These are phyloP conservation scores for Anguilla obscura DNA, from an alignment of 2,797 vertebrate species.

Conservation along the genomic window DNA sequence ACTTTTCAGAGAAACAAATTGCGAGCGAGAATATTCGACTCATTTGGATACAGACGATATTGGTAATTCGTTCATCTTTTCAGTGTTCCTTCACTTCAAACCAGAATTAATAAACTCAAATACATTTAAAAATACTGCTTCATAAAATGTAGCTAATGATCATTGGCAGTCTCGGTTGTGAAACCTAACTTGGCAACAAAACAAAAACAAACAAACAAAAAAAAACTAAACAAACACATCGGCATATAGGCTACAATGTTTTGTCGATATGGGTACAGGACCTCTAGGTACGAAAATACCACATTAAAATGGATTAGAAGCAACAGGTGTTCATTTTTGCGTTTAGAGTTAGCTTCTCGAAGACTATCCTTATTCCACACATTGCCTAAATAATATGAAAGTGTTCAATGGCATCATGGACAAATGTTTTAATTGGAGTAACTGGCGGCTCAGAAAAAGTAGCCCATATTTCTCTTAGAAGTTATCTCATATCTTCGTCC, in stretches of 20 bases:
- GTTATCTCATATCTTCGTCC: neutral
- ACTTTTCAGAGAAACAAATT: no score
- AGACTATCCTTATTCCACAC: neutral
- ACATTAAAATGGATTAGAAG: neutral
- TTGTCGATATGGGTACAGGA: neutral
- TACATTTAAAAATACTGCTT: neutral
- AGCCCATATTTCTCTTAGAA: no score
- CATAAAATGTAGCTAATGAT: neutral
- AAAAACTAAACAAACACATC: neutral
- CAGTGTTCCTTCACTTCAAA: no score
- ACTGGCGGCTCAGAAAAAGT: neutral
- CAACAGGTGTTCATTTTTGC: constrained; percentile 9
- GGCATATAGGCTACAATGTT: neutral
- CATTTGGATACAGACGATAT: no score
- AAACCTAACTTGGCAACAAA: neutral
- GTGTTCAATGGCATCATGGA: neutral
- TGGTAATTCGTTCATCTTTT: no score
- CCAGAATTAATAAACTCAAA: no score
- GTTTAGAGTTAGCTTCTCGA: neutral
- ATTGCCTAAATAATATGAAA: neutral
- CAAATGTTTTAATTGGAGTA: neutral
- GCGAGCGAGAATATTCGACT: no score
- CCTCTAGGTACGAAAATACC: neutral
- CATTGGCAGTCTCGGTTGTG: neutral
- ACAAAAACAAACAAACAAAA: no score